Evolutionary conservation across 2,797 vertebrate species (phyloP).

Genomic region (Pantherophis vulpinus): DNA sequence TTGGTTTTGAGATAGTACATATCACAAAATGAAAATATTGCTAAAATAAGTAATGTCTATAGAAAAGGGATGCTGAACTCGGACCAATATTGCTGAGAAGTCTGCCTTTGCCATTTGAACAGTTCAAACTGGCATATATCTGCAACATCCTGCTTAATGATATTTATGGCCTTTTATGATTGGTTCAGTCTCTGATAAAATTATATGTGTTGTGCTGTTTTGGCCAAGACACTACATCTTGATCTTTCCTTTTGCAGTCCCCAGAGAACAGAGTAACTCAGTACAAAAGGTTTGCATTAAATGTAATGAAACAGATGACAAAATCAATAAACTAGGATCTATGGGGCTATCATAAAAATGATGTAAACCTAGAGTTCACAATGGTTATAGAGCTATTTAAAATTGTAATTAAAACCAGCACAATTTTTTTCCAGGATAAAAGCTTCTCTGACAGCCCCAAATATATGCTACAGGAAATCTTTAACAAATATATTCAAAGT

Average conservation of each 20-base stretch:
- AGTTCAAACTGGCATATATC: conserved; percentile 52
- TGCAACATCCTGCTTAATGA: conserved; percentile 47
- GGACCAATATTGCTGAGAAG: background rate
- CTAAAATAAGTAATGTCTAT: background rate
- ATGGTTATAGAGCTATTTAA: conserved; percentile 77
- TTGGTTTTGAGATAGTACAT: too few species aligned
- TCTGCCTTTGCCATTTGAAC: conserved; percentile 39
- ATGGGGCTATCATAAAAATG: conserved; percentile 76
- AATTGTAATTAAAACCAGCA: conserved; percentile 82
- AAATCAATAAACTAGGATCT: conserved; percentile 82
- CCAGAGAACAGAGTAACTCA: conserved; percentile 61
- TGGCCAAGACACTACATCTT: conserved; percentile 42
- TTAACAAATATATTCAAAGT: conserved; percentile 75
- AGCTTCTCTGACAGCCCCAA: conserved; percentile 73
- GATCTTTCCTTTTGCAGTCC: conserved; percentile 59
- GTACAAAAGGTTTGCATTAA: conserved; percentile 80
- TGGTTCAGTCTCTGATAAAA: conserved; percentile 49
- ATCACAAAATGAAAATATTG: background rate
- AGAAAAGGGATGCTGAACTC: background rate
- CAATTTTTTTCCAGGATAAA: conserved; percentile 73
- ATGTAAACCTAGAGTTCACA: conserved; percentile 76
- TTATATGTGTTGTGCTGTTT: conserved; percentile 54
- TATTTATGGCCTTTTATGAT: conserved; percentile 46
- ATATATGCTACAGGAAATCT: conserved; percentile 74
- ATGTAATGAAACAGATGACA: conserved; percentile 81